Evolutionary conservation across 2,888 invertebrate species (phyloP).

Genomic region (Serrognathus titanus): DNA sequence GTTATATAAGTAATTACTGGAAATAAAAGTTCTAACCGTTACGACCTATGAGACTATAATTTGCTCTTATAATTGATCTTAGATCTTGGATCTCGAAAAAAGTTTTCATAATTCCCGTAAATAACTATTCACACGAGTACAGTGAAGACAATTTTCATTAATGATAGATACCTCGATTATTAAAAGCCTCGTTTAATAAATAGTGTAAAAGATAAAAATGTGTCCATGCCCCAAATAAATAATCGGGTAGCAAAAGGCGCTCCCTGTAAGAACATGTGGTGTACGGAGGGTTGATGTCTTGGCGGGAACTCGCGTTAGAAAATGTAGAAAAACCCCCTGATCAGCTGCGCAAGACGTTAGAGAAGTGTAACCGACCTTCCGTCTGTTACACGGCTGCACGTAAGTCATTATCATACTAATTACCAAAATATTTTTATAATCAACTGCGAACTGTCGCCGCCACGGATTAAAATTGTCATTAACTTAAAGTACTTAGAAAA

Average conservation of each 20-base stretch:
- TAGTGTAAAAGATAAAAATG: too few species aligned
- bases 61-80: too few species aligned
- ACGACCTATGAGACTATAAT: too few species aligned
- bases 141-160: too few species aligned
- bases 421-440: conserved; percentile 17
- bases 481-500: too few species aligned
- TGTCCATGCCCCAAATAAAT: too few species aligned
- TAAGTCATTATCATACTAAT: conserved; percentile 28
- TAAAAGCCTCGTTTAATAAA: too few species aligned
- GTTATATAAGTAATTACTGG: not conserved
- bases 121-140: too few species aligned
- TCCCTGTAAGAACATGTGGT: conserved; percentile 19
- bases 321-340: conserved; percentile 18
- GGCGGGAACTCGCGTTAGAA: conserved; percentile 20
- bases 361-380: conserved; percentile 24
- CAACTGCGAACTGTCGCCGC: conserved; percentile 5
- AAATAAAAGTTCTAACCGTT: not conserved
- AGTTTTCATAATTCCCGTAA: too few species aligned
- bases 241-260: too few species aligned
- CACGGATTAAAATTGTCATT: conserved; percentile 7
- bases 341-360: conserved; percentile 29
- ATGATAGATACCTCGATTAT: too few species aligned
- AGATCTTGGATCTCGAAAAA: too few species aligned
- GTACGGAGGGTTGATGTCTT: conserved; percentile 21
- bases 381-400: conserved; percentile 26